Conservation (phyloP, 37 sponge, comb jelly and placozoan genomes). For the Axinella damicornis region DNA sequence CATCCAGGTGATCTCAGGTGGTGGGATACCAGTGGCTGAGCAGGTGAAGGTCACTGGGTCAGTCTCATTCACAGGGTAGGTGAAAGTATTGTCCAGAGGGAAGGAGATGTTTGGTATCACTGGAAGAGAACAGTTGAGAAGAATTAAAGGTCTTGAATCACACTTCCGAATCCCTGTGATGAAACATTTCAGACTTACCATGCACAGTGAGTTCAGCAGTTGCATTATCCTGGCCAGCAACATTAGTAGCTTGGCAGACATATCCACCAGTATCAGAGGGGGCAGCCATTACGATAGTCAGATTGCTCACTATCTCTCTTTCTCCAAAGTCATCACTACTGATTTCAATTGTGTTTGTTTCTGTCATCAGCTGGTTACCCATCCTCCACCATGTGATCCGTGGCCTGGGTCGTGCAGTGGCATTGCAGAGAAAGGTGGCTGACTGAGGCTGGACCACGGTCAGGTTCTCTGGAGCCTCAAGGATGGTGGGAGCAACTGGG, state of each 20-base stretch:
- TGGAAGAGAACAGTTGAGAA: no score
- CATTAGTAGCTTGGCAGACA: slow-evolving; percentile 49
- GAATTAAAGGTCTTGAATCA: no score
- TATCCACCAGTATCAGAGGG: slow-evolving; percentile 56
- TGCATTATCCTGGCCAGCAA: neutral
- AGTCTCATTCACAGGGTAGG: slow-evolving; percentile 21
- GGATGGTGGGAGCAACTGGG: slow-evolving; percentile 54
- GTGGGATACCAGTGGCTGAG: slow-evolving; percentile 65
- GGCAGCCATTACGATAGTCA: slow-evolving; percentile 1
- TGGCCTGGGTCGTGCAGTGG: slow-evolving; percentile 52
- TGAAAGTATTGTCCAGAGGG: neutral
- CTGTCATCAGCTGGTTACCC: neutral
- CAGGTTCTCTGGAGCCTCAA: slow-evolving; percentile 8
- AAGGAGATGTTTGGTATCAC: no score
- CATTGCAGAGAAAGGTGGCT: slow-evolving; percentile 41
- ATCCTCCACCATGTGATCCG: slow-evolving; percentile 55
- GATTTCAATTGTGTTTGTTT: neutral
- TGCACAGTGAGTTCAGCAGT: slow-evolving; percentile 48
- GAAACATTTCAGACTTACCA: slow-evolving; percentile 29
- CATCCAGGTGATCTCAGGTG: slow-evolving; percentile 55
- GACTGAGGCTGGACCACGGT: slow-evolving; percentile 8
- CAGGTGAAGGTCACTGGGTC: slow-evolving; percentile 39
- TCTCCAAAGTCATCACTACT: neutral
- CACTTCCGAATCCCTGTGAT: neutral
- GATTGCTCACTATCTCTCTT: slow-evolving; percentile 14